A percentile compares a stretch with the other conserved stretches of the same genome.
These are phyloP conservation scores for Trichopoda pennipes DNA, from an alignment of 2,888 invertebrate genomes.

Conservation along the genomic window DNA sequence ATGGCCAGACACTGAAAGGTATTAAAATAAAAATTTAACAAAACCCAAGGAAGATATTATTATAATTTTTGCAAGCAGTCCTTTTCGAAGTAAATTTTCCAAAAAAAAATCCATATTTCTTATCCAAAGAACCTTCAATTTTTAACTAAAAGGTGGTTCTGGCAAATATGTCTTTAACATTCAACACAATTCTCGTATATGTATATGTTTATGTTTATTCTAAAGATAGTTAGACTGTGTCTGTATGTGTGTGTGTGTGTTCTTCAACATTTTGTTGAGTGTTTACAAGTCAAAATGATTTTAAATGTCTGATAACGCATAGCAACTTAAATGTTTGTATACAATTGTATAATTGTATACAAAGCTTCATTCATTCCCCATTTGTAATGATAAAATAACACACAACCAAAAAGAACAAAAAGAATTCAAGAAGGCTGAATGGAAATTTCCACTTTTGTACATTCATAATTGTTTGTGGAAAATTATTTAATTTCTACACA, in stretches of 20 bases:
- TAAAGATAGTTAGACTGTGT: background rate
- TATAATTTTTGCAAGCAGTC: no score
- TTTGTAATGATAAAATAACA: conserved; percentile 50
- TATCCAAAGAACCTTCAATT: no score
- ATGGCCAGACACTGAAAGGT: no score
- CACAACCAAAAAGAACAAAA: background rate
- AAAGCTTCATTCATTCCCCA: conserved; percentile 29
- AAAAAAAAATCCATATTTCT: no score
- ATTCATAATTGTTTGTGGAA: background rate
- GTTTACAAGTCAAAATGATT: conserved; percentile 5
- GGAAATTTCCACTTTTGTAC: conserved; percentile 55
- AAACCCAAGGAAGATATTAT: no score
- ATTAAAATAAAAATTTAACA: no score
- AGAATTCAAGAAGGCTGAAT: conserved; percentile 4
- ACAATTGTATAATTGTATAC: conserved; percentile 19
- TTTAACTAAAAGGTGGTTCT: no score
- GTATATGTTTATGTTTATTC: no score
- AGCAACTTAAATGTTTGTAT: conserved; percentile 37
- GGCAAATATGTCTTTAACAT: no score
- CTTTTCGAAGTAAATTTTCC: no score
- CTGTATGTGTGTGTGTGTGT: background rate
- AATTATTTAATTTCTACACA: background rate
- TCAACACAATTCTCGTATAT: background rate
- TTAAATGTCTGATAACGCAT: conserved; percentile 34
- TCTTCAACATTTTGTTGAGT: conserved; percentile 1